phyloP scores from a whole-genome alignment of 1,140 invertebrate species.

The Pseudoatta argentina region DNA sequence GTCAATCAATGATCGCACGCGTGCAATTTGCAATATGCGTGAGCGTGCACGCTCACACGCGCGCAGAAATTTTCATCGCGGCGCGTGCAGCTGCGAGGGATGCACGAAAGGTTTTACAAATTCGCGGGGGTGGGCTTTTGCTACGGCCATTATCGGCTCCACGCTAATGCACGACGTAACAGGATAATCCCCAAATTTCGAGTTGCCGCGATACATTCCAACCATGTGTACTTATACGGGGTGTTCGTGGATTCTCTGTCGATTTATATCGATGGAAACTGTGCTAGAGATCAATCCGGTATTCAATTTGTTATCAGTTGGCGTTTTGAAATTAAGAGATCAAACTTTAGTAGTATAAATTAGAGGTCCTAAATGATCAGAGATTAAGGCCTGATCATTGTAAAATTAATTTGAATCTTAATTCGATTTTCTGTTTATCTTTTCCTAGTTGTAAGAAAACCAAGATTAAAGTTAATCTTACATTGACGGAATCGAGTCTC shows the following conservation, averaged over 20 bases:
- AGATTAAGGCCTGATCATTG: too few relatives aligned
- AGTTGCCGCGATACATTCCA: constrained; percentile 57
- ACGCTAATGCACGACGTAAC: constrained; percentile 79
- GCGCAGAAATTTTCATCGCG: constrained; percentile 73
- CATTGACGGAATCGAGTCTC: too few relatives aligned
- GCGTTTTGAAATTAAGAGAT: not conserved
- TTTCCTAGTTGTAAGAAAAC: too few relatives aligned
- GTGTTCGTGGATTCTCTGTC: constrained; percentile 25
- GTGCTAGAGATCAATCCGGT: not conserved
- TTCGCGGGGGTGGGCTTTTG: constrained; percentile 73
- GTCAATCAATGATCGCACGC: constrained; percentile 59
- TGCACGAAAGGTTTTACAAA: constrained; percentile 73
- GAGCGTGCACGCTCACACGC: constrained; percentile 43
- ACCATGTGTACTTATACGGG: constrained; percentile 42
- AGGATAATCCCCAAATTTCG: constrained; percentile 76
- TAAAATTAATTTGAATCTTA: too few relatives aligned
- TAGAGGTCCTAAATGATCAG: too few relatives aligned
- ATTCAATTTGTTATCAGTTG: not conserved
- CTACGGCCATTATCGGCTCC: constrained; percentile 77
- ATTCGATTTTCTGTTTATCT: too few relatives aligned
- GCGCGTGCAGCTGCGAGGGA: constrained; percentile 61
- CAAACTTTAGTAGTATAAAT: not conserved
- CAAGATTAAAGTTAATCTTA: too few relatives aligned
- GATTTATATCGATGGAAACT: not conserved
- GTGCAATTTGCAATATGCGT: constrained; percentile 50